Evolutionary conservation across 2,113 vertebrate species (phyloP).

Genomic region (Podiceps cristatus): DNA sequence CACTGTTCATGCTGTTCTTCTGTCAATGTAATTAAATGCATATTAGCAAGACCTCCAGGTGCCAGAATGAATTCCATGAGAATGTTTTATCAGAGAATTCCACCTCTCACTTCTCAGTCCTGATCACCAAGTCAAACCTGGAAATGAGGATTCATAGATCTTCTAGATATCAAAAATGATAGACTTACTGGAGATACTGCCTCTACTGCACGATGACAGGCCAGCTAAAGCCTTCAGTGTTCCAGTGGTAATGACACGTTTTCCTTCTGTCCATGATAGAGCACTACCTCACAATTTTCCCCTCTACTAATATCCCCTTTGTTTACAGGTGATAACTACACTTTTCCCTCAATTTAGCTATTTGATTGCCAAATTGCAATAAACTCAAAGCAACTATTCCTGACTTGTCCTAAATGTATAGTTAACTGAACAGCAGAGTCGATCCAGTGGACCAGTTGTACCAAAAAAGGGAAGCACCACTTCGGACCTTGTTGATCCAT

Average conservation of each 20-base stretch:
- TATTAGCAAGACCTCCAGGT: neutral
- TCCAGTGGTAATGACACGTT: neutral
- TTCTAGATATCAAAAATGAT: neutral
- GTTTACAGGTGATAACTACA: neutral
- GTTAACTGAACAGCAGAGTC: neutral
- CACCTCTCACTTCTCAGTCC: neutral
- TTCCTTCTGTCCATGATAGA: neutral
- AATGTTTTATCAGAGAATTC: neutral
- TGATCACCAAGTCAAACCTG: neutral
- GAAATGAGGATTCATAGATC: neutral
- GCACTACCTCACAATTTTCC: neutral
- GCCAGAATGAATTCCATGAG: neutral
- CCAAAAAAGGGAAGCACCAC: neutral
- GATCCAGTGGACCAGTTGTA: neutral
- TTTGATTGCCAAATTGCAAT: neutral
- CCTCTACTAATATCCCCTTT: neutral
- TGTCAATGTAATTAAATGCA: neutral
- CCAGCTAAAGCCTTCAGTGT: neutral
- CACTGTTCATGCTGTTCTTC: neutral
- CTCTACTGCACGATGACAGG: neutral
- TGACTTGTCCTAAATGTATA: neutral
- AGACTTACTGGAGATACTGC: neutral
- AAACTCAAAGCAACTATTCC: neutral
- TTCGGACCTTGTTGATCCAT: neutral
- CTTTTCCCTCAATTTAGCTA: neutral